phyloP scores from a whole-genome alignment of 2,888 invertebrate species.

The Scaptomyza flava region DNA sequence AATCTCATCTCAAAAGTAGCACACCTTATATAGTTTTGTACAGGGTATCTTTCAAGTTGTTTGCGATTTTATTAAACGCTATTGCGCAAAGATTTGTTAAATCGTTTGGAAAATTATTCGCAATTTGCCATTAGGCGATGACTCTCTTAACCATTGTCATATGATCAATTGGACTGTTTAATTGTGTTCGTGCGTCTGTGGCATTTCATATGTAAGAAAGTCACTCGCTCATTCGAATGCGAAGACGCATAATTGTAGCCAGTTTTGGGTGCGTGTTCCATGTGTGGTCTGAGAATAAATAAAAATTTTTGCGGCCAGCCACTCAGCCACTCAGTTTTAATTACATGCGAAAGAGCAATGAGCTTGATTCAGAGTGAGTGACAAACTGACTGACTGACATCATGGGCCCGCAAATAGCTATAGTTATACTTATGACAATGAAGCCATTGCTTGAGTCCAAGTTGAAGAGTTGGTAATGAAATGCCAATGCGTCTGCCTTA shows the following conservation, averaged over 20 bases:
- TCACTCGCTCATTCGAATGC: background rate
- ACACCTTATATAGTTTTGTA: background rate
- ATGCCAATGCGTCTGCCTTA: conserved; percentile 66
- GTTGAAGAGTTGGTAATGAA: conserved; percentile 72
- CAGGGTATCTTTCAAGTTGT: conserved; percentile 28
- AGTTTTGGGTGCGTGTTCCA: conserved; percentile 30
- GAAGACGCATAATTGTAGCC: conserved; percentile 28
- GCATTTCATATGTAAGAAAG: conserved; percentile 30
- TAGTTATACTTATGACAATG: conserved; percentile 56
- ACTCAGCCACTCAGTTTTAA: conserved; percentile 64
- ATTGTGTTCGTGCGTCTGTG: conserved; percentile 53
- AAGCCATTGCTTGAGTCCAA: conserved; percentile 54
- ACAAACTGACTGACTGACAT: conserved; percentile 54
- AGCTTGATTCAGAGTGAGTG: conserved; percentile 15
- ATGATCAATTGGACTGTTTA: conserved; percentile 23
- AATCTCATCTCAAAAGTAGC: background rate
- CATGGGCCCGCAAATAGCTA: conserved; percentile 66
- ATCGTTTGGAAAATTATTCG: too few species aligned
- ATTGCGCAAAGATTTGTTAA: conserved; percentile 26
- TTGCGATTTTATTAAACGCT: conserved; percentile 11
- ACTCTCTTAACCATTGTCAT: conserved; percentile 10
- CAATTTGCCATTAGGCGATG: conserved; percentile 23
- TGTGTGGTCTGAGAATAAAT: conserved; percentile 64
- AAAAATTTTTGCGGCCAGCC: conserved; percentile 28
- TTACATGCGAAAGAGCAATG: conserved; percentile 51